These are phyloP conservation scores for Oxycera nigricornis DNA, from an alignment of 2,888 invertebrate genomes.

Conservation along the genomic window DNA sequence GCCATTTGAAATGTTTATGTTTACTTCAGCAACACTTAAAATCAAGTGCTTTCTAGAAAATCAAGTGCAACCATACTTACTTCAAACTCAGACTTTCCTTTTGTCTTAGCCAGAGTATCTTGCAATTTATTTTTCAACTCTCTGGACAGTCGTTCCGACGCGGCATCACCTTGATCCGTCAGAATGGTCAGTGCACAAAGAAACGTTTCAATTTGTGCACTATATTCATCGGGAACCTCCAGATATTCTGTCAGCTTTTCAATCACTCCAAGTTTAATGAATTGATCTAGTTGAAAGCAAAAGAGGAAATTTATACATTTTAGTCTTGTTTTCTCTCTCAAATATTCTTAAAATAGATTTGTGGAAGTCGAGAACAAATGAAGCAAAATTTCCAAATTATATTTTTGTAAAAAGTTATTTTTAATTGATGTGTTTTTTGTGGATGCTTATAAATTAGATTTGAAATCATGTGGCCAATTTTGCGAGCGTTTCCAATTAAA, in stretches of 20 bases:
- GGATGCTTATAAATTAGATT: no score
- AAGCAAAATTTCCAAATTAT: no score
- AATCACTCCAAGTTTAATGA: slow-evolving; percentile 49
- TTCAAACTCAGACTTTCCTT: slow-evolving; percentile 37
- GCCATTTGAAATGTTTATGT: no score
- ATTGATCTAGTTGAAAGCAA: slow-evolving; percentile 50
- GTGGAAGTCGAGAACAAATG: no score
- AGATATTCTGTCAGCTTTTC: slow-evolving; percentile 47
- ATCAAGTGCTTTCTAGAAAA: slow-evolving; percentile 41
- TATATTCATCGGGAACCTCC: slow-evolving; percentile 46
- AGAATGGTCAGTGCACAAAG: slow-evolving; percentile 50
- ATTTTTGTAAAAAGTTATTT: no score
- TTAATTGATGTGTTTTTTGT: no score
- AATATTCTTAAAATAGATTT: no score
- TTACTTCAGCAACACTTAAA: no score
- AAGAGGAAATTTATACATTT: background rate
- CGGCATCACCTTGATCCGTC: slow-evolving; percentile 43
- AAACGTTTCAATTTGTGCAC: slow-evolving; percentile 49
- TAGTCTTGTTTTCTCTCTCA: background rate
- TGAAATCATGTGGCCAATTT: no score
- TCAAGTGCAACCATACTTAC: background rate
- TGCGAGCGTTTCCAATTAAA: no score
- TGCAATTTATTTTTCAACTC: slow-evolving; percentile 41
- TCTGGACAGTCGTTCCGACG: slow-evolving; percentile 33
- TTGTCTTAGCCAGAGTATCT: slow-evolving; percentile 30